These are phyloP conservation scores for Elaphurus davidianus DNA, from an alignment of 2,113 vertebrate species.

Conservation along the genomic window DNA sequence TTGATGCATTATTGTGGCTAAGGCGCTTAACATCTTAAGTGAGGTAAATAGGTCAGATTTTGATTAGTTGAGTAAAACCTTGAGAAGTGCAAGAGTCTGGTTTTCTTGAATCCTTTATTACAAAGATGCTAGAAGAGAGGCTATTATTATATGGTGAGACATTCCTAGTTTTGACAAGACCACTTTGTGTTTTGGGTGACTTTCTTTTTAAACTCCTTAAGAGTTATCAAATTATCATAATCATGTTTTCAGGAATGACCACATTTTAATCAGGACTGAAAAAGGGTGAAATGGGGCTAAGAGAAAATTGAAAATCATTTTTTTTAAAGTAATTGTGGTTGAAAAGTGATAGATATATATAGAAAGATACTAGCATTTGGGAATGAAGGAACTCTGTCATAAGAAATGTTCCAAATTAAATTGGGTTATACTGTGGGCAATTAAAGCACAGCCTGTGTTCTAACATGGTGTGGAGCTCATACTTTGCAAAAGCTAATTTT, in stretches of 20 bases:
- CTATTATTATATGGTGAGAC: not conserved
- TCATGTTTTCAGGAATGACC: not conserved
- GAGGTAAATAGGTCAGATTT: not conserved
- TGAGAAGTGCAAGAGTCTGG: not conserved
- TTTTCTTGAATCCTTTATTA: not conserved
- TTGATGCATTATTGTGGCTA: not conserved
- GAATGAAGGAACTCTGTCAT: not conserved
- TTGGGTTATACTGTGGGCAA: not conserved
- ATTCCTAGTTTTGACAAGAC: not conserved
- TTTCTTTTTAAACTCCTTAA: not conserved
- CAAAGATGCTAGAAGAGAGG: not conserved
- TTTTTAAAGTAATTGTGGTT: not conserved
- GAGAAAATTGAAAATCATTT: not conserved
- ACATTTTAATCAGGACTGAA: not conserved
- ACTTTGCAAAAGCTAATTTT: not conserved
- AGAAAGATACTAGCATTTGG: slow-evolving; percentile 15
- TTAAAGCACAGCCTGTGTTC: not conserved
- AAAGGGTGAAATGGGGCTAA: not conserved
- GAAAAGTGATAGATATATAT: not conserved
- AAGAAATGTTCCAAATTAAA: not conserved
- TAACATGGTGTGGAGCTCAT: not conserved
- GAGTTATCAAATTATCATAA: not conserved
- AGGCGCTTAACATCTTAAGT: not conserved
- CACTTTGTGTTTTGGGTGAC: not conserved
- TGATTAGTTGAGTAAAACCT: not conserved